These are phyloP conservation scores for Taurulus bubalis DNA, from an alignment of 2,113 vertebrate genomes.

Conservation along the genomic window DNA sequence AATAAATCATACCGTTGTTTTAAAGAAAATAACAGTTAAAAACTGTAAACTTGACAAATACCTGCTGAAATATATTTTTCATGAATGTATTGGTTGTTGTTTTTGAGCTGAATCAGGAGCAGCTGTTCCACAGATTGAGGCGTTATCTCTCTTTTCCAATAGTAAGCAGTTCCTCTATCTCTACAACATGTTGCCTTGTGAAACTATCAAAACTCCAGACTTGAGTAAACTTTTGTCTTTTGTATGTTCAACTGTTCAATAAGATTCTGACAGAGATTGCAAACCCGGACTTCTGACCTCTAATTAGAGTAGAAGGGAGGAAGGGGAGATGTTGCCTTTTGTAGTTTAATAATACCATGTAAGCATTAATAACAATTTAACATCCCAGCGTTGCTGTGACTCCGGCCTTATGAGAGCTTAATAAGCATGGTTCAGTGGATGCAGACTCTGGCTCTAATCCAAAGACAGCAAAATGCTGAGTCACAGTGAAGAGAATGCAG, in stretches of 20 bases:
- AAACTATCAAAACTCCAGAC: not conserved
- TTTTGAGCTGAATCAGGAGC: not conserved
- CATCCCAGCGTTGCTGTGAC: conserved; percentile 22
- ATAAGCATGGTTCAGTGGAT: conserved; percentile 45
- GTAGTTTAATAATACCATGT: conserved; percentile 13
- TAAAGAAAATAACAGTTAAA: not conserved
- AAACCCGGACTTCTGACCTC: not conserved
- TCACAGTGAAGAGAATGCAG: conserved; percentile 55
- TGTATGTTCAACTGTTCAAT: conserved; percentile 2
- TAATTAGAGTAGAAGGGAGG: not conserved
- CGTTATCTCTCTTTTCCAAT: not conserved
- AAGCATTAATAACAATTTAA: conserved; percentile 15
- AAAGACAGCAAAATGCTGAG: conserved; percentile 60
- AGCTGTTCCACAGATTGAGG: not conserved
- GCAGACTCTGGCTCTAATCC: conserved; percentile 43
- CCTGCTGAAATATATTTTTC: not conserved
- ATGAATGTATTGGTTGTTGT: not conserved
- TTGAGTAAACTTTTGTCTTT: not conserved
- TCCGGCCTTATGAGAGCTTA: conserved; percentile 36
- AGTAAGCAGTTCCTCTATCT: not conserved
- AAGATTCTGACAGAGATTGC: not conserved
- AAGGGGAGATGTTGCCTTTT: not conserved
- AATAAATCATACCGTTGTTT: not conserved
- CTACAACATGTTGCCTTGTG: not conserved
- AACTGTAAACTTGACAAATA: not conserved